Evolutionary conservation across 2,888 invertebrate genomes (phyloP).

Genomic region (Trypoxylon attenuatum): DNA sequence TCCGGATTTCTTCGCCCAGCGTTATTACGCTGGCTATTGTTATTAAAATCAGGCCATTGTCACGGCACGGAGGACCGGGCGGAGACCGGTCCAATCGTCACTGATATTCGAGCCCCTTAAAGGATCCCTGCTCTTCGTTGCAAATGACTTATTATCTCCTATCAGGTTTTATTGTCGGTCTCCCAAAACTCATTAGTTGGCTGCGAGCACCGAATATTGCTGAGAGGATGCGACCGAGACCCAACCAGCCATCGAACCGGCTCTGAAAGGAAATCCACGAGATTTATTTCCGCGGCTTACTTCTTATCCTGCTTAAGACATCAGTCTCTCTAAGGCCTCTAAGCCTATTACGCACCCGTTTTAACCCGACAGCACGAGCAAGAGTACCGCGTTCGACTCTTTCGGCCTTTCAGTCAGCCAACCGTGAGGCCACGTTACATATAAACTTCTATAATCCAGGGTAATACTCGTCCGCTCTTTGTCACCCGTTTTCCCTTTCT

Average conservation of each 20-base stretch:
- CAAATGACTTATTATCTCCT: slow-evolving; percentile 23
- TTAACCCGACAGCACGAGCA: slow-evolving; percentile 37
- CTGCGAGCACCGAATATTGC: slow-evolving; percentile 34
- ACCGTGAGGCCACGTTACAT: slow-evolving; percentile 15
- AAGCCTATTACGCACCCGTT: slow-evolving; percentile 51
- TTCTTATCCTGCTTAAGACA: slow-evolving; percentile 50
- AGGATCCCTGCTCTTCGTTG: slow-evolving; percentile 10
- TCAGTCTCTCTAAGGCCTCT: slow-evolving; percentile 54
- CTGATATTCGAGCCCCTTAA: neutral
- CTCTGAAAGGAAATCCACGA: slow-evolving; percentile 13
- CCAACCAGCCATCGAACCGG: slow-evolving; percentile 10
- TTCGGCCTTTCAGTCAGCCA: neutral
- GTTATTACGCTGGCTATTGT: slow-evolving; percentile 21
- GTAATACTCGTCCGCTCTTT: slow-evolving; percentile 8
- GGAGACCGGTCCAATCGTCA: slow-evolving; percentile 13
- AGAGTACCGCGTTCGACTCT: neutral
- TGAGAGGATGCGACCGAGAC: too few relatives aligned
- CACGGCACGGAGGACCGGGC: neutral
- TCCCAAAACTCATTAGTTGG: slow-evolving; percentile 28
- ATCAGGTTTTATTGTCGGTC: slow-evolving; percentile 35
- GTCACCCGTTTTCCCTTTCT: too few relatives aligned
- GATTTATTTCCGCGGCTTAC: slow-evolving; percentile 54
- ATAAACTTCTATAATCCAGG: slow-evolving; percentile 25
- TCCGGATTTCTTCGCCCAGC: neutral
- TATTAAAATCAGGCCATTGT: slow-evolving; percentile 30